Percentiles rank a stretch among this genome's conserved stretches.
Conservation (phyloP, 2,888 invertebrate species). For the Notodonta ziczac region DNA sequence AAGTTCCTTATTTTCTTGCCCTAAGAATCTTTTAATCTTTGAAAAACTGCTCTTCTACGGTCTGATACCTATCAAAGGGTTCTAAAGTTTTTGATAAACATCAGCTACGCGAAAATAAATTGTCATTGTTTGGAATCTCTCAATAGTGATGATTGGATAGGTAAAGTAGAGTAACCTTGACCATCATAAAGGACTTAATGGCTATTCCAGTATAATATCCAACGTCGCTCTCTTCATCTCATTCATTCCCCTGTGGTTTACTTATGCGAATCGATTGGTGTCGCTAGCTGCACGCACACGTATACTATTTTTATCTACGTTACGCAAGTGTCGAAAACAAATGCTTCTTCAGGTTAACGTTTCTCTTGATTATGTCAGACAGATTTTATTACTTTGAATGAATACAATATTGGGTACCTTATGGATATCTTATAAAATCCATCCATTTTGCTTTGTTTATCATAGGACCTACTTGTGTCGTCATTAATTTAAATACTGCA, state of each 20-base stretch:
- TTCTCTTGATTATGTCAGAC: background rate
- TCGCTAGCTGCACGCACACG: constrained; percentile 14
- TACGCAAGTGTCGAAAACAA: background rate
- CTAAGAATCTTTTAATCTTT: no score
- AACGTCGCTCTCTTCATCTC: constrained; percentile 43
- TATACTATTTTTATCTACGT: background rate
- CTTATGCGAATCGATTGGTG: constrained; percentile 62
- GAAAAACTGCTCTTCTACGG: no score
- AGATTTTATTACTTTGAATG: no score
- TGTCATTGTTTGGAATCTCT: constrained; percentile 51
- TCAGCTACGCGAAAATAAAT: constrained; percentile 30
- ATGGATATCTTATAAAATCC: no score
- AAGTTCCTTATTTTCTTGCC: no score
- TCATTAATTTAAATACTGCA: no score
- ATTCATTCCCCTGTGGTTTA: constrained; percentile 43
- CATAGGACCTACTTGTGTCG: no score
- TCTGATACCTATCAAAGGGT: no score
- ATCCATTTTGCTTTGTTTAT: no score
- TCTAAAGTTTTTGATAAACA: constrained; percentile 12
- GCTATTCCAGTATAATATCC: constrained; percentile 55
- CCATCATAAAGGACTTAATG: constrained; percentile 64
- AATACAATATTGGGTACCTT: no score
- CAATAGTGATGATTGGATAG: constrained; percentile 53
- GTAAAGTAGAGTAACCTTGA: constrained; percentile 70
- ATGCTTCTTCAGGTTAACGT: background rate